Conservation (phyloP, 2,797 vertebrate genomes). For the Eidolon dupreanum region DNA sequence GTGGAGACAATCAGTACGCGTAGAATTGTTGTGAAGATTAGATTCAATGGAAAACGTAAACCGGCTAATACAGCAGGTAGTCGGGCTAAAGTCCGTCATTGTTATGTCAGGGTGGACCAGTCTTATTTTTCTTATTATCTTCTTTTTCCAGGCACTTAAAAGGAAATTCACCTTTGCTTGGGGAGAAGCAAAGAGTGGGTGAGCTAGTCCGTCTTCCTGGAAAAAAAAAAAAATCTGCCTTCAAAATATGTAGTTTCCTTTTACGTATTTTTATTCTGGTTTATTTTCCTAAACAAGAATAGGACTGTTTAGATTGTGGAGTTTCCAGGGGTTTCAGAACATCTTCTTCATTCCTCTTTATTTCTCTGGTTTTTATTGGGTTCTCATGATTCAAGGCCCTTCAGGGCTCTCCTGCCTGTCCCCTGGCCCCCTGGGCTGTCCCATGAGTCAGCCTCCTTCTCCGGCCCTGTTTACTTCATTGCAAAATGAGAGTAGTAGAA, state of each 20-base stretch:
- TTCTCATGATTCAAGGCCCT: background rate
- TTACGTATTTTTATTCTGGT: background rate
- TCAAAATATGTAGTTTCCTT: background rate
- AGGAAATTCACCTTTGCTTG: background rate
- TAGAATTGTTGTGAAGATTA: background rate
- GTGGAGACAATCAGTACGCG: background rate
- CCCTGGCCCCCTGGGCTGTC: background rate
- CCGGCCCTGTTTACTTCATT: background rate
- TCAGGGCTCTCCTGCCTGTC: background rate
- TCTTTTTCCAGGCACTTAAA: background rate
- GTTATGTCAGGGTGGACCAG: background rate
- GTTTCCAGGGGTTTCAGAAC: background rate
- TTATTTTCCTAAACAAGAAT: background rate
- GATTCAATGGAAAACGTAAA: background rate
- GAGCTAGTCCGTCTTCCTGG: background rate
- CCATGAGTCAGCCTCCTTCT: background rate
- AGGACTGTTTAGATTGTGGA: background rate
- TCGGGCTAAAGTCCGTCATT: accelerated
- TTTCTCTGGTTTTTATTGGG: background rate
- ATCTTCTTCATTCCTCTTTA: background rate
- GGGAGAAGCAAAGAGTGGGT: background rate
- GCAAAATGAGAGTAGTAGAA: background rate
- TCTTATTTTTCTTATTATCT: background rate
- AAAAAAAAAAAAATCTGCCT: background rate
- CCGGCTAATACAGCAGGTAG: background rate